Base-by-base conservation (phyloP, 2,888 invertebrate species). In the Odontocerum albicorne region DNA sequence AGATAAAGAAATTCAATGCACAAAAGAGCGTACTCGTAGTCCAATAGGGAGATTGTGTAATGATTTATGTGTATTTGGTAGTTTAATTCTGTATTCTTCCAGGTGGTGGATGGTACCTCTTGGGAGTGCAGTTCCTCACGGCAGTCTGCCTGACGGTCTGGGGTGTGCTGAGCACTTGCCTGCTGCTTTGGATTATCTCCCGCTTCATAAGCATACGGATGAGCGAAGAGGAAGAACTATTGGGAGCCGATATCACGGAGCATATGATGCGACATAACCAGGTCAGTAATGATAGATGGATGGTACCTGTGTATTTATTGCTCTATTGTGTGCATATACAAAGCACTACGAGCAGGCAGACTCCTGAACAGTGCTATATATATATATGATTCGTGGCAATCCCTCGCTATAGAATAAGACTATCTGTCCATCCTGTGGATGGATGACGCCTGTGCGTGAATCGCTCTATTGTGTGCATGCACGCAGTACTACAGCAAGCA, bases 221-320 rank as follows among this genome's bases (percentile, higher is more conserved):
- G 92, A 84, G 86, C 51, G 83, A 87, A 0, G 86, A 90, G 64
- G 90, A 92, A 45, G 95, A 96, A 71, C 73, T 93, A 39, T 73
- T 95, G 10, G 95, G 95, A 0, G 94, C 95, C 1, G 95, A 96
- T 73, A 76, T 94, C 22, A 87, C 89, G 2, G 95, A 96, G 67
- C 95, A 96, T 68, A 81, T 84, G 62, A 86, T 94, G 38, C 79
- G 87, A 40, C 91, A 92, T 10, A 39, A 19, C 16, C 31, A 44
- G 39, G 49, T 55, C 15, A 10, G 21, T 7, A 6, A 4, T 12
- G 4, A 35, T 8, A 8, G 4, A 4, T 35, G 4, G 4, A 27
- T 8, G 27, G n/a, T n/a, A n/a, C n/a, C n/a, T n/a, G n/a, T n/a
- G n/a, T n/a, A n/a, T n/a, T n/a, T n/a, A n/a, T n/a, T n/a, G n/a